Conservation (phyloP, 2,797 vertebrate species). For the Coluber constrictor region DNA sequence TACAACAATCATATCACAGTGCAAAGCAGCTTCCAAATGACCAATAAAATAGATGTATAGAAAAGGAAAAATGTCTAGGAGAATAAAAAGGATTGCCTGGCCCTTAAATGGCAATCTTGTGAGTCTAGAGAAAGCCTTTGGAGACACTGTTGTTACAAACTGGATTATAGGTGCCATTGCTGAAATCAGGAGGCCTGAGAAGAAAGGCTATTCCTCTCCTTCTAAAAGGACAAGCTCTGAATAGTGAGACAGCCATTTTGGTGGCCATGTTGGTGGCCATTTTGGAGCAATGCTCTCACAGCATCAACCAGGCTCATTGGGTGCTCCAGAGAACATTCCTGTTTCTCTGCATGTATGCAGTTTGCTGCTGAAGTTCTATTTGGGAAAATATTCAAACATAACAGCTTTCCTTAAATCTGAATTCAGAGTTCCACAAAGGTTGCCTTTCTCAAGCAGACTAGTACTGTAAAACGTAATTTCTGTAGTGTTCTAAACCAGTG, state of each 20-base stretch:
- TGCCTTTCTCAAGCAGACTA: neutral
- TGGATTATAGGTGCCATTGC: neutral
- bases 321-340: neutral
- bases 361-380: neutral
- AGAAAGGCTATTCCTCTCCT: neutral
- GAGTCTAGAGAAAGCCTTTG: neutral
- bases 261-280: neutral
- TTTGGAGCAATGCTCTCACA: neutral
- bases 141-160: neutral
- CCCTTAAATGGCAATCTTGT: neutral
- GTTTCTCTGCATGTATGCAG: neutral
- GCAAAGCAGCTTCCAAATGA: neutral
- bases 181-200: neutral
- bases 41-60: neutral
- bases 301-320: neutral
- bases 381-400: neutral
- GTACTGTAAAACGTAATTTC: neutral
- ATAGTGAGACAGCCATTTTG: neutral
- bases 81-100: neutral
- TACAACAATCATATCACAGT: neutral
- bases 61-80: neutral
- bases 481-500: neutral
- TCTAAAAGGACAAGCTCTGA: neutral
- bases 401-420: neutral
- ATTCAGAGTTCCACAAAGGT: neutral